A percentile compares a stretch with the other conserved stretches of the same genome.
phyloP scores from a whole-genome alignment of 2,888 invertebrate genomes.

The Agrotis exclamationis region DNA sequence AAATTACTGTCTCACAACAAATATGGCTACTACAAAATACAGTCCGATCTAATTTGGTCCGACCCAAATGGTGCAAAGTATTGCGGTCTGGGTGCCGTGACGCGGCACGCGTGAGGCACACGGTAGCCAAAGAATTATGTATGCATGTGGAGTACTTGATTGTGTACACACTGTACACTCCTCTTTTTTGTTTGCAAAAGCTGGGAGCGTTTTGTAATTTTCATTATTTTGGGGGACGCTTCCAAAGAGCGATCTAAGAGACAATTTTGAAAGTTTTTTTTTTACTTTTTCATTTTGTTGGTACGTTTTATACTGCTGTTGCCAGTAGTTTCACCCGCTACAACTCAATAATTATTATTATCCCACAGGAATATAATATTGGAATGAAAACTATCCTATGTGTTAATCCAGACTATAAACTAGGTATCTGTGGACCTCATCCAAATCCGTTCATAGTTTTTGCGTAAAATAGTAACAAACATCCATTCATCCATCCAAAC shows the following conservation, averaged over 20 bases:
- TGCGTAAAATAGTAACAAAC: too few species aligned
- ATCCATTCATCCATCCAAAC: too few species aligned
- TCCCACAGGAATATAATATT: too few species aligned
- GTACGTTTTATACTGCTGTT: too few species aligned
- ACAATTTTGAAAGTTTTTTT: neutral
- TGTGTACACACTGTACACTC: neutral
- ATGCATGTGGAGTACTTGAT: conserved; percentile 13
- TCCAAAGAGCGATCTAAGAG: neutral
- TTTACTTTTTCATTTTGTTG: too few species aligned
- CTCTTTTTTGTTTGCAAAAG: conserved; percentile 1
- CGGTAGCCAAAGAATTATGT: conserved; percentile 21
- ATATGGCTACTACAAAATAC: conserved; percentile 26
- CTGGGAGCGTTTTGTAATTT: neutral
- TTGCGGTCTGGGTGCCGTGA: conserved; percentile 49
- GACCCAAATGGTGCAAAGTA: conserved; percentile 18
- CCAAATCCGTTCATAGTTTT: too few species aligned
- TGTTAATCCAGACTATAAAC: too few species aligned
- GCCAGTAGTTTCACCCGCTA: too few species aligned
- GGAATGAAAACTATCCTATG: too few species aligned
- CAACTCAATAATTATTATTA: too few species aligned
- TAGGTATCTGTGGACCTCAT: too few species aligned
- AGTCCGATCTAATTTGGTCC: conserved; percentile 47
- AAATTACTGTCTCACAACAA: conserved; percentile 11
- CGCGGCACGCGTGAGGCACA: conserved; percentile 38
- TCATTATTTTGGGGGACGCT: neutral